Base-by-base conservation (phyloP, 2,113 vertebrate genomes). In the Girardinichthys multiradiatus region DNA sequence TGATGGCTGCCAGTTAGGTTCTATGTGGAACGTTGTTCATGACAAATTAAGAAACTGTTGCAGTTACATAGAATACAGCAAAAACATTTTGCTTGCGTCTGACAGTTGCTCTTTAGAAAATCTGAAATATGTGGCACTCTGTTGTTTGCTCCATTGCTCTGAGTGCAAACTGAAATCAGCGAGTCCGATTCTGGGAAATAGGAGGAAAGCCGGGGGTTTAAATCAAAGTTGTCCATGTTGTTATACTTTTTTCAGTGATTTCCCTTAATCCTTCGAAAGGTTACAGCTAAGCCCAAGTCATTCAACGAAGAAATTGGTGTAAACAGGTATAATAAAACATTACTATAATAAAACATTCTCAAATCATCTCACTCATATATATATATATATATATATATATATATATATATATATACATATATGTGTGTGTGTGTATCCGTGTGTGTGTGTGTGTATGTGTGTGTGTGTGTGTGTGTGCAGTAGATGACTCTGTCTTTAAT, bases 1-100 rank as follows among this genome's bases (percentile, higher is more conserved):
- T 59, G 59, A 63, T 0, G 54, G 69, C 73, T 87, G 83, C 70
- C 66, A 58, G 69, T 74, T 67, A 64, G 2, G 26, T 58, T 62
- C 42, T 58, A 21, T 3, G 24, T 54, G 48, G 21, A 24, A 54
- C n/a, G 76, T 64, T n/a, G 21, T 4, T 15, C 42, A 71, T 63
- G 71, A 61, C 75, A 42, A 29, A 26, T 64, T 42, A n/a, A 31
- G 64, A 24, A 24, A 51, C 11, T 57, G 69, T 75, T 78, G 42
- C 26, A 65, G 35, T 37, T 30, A n/a, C 57, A n/a, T 8, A 68
- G 39, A 60, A 57, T 7, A n/a, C 3, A 26, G 4, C 29, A 57
- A 62, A 24, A 29, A 26, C 54, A 30, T 62, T 69, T 45, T 27
- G 13, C n/a, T 27, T 29, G 59, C 35, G 51, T 57, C 35, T 28